Evolutionary conservation across 2,888 invertebrate genomes (phyloP).

Genomic region (Rhagophthalmus giganteus): DNA sequence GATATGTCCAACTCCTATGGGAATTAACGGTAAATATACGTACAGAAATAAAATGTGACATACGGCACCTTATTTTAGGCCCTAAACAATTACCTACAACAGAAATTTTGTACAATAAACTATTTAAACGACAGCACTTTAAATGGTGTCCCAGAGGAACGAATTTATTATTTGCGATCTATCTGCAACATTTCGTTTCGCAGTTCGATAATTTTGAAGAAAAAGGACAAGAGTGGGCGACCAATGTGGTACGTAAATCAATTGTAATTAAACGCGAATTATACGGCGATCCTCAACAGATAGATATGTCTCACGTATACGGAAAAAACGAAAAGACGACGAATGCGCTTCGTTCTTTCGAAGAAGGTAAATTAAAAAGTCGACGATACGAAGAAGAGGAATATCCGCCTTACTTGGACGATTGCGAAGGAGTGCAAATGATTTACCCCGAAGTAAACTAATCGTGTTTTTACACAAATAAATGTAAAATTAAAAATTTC

Average conservation of each 20-base stretch:
- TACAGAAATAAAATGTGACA: no score
- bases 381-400: constrained; percentile 11
- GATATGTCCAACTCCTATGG: constrained; percentile 18
- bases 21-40: constrained; percentile 1
- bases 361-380: constrained; percentile 16
- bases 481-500: no score
- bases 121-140: constrained; percentile 12
- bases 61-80: no score
- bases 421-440: constrained; percentile 11
- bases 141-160: constrained; percentile 14
- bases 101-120: constrained; percentile 3
- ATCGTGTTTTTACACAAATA: no score
- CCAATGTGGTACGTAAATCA: constrained; percentile 4
- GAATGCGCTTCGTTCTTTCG: constrained; percentile 6
- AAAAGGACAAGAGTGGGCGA: neutral
- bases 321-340: constrained; percentile 8
- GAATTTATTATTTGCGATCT: constrained; percentile 17
- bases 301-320: constrained; percentile 24
- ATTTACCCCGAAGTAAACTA: constrained; percentile 8
- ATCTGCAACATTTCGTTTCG: constrained; percentile 17
- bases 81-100: constrained; percentile 8
- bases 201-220: constrained; percentile 11
- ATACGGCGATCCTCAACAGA: no score
- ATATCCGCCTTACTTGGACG: constrained; percentile 21
- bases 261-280: neutral